phyloP scores from a whole-genome alignment of 2,888 invertebrate genomes.

The Aporophyla lueneburgensis region DNA sequence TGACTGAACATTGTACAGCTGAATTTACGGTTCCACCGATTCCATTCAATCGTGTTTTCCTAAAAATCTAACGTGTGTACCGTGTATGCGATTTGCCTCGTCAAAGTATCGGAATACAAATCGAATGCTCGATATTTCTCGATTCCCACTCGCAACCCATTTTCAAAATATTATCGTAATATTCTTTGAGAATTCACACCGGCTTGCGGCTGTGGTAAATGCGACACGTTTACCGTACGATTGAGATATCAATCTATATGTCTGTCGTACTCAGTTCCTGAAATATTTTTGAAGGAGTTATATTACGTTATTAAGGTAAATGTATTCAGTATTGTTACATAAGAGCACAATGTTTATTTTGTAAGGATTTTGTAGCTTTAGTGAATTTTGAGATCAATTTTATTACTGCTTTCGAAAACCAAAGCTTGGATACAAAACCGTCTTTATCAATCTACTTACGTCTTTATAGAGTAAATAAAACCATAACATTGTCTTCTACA shows the following conservation, averaged over 20 bases:
- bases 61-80: constrained; percentile 5
- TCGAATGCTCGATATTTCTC: constrained; percentile 35
- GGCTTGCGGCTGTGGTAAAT: constrained; percentile 22
- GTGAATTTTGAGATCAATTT: neutral
- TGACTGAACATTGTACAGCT: constrained; percentile 1
- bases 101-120: constrained; percentile 52
- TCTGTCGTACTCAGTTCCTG: constrained; percentile 23
- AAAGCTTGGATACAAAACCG: neutral
- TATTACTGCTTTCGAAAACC: neutral
- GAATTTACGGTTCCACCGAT: constrained; percentile 19
- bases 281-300: constrained; percentile 8
- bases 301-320: neutral
- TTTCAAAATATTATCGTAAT: constrained; percentile 35
- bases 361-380: neutral
- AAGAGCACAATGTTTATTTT: neutral
- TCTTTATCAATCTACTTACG: neutral
- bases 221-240: constrained; percentile 34
- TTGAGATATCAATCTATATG: constrained; percentile 52
- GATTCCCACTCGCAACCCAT: constrained; percentile 13
- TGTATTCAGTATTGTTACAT: neutral
- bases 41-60: constrained; percentile 22
- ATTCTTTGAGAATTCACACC: constrained; percentile 38
- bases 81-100: constrained; percentile 16
- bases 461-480: constrained; percentile 6
- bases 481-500: neutral